Evolutionary conservation across 2,888 invertebrate genomes (phyloP), one percentile per base, ranked within the genome.

Genomic region (Spisula subtruncata): DNA sequence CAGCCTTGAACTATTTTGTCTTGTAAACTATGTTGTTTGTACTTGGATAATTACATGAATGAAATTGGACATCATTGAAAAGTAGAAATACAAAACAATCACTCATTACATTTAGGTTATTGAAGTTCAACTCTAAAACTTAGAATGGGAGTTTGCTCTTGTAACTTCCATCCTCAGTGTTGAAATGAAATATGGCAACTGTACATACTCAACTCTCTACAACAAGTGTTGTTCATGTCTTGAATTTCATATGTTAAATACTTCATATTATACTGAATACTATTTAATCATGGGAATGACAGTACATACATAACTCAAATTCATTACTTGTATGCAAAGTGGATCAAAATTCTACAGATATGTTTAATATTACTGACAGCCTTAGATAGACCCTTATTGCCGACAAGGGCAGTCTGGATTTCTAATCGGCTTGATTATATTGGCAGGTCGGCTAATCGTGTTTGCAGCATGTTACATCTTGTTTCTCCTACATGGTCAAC

Each of bases 331-430:
- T 51, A 20, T 83, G 83, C 79, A 79, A 83, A 87, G 71, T 83
- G 35, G 75, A 87, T 87, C 83, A 87, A 87, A 87, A 87, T 87
- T 87, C 83, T 83, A 51, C 12, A 20, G 66, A 18, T 79, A 85
- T 85, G 75, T 35, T 75, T 46, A 75, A 79, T 54, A 85, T 51
- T 51, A 51, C 48, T 80, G 85, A 85, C 80, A 48, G 35, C 80
- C 46, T 87, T 54, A 46, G 79, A 84, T 88, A 75, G 41, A 25
- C 20, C 56, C 51, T 56, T 54, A n/a, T 48, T 81, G 84, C 32
- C 46, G 83, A 80, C 71, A 66, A 84, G 88, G 75, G 80, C 88
- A 84, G 56, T 84, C 88, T 88, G 88, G 48, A 32, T 80, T 83
- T 56, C 46, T 10, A 54, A 88, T 88, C 66, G 20, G 20, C 12